A percentile compares a stretch with the other conserved stretches of the same genome.
Evolutionary conservation across 2,113 vertebrate species (phyloP).

Genomic region (Cavia aperea): DNA sequence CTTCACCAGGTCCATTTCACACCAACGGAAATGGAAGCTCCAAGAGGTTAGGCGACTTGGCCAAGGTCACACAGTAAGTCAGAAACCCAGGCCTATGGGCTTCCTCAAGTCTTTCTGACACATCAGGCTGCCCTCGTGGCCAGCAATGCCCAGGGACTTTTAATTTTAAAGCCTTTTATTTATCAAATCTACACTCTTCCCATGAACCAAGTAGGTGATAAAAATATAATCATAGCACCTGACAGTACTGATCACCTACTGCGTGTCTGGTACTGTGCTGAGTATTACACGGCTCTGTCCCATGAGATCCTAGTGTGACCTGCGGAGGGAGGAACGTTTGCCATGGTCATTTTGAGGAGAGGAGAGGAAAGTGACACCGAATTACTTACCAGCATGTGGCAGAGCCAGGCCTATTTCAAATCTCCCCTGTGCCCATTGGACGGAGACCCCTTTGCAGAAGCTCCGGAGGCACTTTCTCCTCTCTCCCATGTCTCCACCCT

Average conservation of each 20-base stretch:
- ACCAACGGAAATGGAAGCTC: not conserved
- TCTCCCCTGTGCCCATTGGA: not conserved
- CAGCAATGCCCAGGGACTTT: not conserved
- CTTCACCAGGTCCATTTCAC: not conserved
- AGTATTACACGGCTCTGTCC: not conserved
- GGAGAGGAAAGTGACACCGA: not conserved
- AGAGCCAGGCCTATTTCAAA: not conserved
- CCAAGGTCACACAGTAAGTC: conserved; percentile 38
- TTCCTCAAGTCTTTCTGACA: not conserved
- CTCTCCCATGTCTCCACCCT: rapidly evolving
- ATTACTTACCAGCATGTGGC: not conserved
- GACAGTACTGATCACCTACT: not conserved
- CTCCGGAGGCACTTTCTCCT: not conserved
- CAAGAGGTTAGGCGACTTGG: conserved; percentile 47
- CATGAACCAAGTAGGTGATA: not conserved
- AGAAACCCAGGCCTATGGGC: not conserved
- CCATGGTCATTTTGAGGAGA: not conserved
- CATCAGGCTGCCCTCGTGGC: not conserved
- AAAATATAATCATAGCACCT: not conserved
- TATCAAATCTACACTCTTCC: not conserved
- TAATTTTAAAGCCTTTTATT: not conserved
- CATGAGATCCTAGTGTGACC: not conserved
- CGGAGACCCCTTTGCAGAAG: not conserved
- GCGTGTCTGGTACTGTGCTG: not conserved
- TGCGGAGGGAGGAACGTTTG: rapidly evolving